Base-by-base conservation (phyloP, 2,797 vertebrate species). In the Botia kubotai region DNA sequence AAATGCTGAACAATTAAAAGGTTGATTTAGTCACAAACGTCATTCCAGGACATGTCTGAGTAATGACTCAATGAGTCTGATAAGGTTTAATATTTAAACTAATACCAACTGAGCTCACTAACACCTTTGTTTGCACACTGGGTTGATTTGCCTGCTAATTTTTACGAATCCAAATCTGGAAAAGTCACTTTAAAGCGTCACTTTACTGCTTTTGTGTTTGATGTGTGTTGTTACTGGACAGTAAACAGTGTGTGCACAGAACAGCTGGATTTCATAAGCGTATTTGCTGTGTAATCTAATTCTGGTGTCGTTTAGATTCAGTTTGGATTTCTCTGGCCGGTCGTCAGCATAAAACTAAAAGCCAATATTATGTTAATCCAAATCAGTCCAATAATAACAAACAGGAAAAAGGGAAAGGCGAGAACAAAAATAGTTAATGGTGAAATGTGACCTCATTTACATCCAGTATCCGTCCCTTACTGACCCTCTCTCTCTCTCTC, bases 261-360 rank as follows among this genome's bases (percentile, higher is more conserved):
- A 66, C 74, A 57, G 33, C 63, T 77, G 50, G 8, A 43, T 52
- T 43, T 67, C 50, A 67, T 57, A 39, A 57, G 70, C 29, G 39
- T 66, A 17, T n/a, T 72, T 58, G 71, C 53, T 72, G 7, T 12
- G 36, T 76, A 76, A 76, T 67, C 63, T 43, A 66, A 67, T n/a
- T 12, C 50, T 39, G 29, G 23, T 6, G 48, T 16, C 1, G 43
- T n/a, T 74, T 55, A 66, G 12, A 66, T 7, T 55, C 48, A 67
- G 48, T 63, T 26, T 55, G 11, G 29, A 33, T n/a, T 67, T 43
- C 75, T 57, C 33, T 3, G 50, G 74, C 48, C 10, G 0, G 5
- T 14, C 12, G 29, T 68, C 50, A 77, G 75, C 63, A 26, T 39
- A 68, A 77, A 14, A 29, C 29, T 17, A 2, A 57, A 36, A 57